phyloP scores from a whole-genome alignment of 1,140 invertebrate genomes.

The Drosophila nebulosa region DNA sequence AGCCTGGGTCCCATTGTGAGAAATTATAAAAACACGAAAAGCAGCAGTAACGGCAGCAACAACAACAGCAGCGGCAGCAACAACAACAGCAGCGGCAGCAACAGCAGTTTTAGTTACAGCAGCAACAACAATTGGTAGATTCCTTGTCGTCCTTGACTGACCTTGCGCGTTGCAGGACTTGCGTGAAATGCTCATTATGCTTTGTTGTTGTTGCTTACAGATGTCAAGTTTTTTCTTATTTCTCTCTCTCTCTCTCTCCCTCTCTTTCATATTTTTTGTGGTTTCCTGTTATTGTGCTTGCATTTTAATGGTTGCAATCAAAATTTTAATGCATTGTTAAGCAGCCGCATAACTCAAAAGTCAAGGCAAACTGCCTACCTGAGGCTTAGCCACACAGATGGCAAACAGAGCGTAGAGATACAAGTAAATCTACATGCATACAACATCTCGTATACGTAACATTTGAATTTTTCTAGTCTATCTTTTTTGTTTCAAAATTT shows the following conservation, averaged over 20 bases:
- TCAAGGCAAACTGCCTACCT: conserved; percentile 28
- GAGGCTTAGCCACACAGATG: background rate
- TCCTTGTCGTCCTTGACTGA: conserved; percentile 70
- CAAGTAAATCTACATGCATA: conserved; percentile 12
- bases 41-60: background rate
- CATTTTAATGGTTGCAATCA: conserved; percentile 77
- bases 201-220: conserved; percentile 17
- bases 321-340: conserved; percentile 71
- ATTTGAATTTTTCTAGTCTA: conserved; percentile 59
- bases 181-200: conserved; percentile 67
- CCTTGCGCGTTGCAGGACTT: conserved; percentile 59
- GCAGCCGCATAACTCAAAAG: conserved; percentile 24
- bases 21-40: conserved; percentile 60
- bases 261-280: conserved; percentile 9
- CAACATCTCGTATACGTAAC: conserved; percentile 56
- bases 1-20: conserved; percentile 43
- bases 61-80: background rate
- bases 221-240: conserved; percentile 11
- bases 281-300: conserved; percentile 34
- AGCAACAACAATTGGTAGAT: conserved; percentile 58
- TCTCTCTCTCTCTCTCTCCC: conserved; percentile 2
- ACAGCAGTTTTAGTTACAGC: conserved; percentile 13
- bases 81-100: conserved; percentile 33
- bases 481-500: conserved; percentile 28
- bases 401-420: background rate